Percentiles rank a stretch among this genome's conserved stretches.
phyloP scores from a whole-genome alignment of 2,113 vertebrate species.

The Phaetusa simplex region DNA sequence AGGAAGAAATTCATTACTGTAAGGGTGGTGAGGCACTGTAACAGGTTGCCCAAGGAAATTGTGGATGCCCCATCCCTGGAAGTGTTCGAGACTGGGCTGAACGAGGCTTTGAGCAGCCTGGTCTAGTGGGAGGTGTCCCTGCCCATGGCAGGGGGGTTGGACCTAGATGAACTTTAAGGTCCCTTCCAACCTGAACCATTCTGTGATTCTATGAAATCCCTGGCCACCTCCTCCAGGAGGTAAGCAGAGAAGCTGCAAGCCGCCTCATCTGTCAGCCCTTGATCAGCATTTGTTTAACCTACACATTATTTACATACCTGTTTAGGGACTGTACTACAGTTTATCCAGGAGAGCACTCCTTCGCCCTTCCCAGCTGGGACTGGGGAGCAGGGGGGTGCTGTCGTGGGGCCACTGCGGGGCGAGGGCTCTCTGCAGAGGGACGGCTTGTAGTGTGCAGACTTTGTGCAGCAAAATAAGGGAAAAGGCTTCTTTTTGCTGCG shows the following conservation, averaged over 20 bases:
- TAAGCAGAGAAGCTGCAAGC: not conserved
- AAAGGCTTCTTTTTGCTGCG: not conserved
- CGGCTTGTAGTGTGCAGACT: not conserved
- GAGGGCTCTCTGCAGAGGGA: not conserved
- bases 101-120: too few relatives aligned
- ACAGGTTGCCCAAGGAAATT: too few relatives aligned
- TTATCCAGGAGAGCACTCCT: not conserved
- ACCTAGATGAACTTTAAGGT: too few relatives aligned
- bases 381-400: not conserved
- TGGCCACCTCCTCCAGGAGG: not conserved
- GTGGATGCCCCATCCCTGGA: too few relatives aligned
- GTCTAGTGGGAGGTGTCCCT: too few relatives aligned
- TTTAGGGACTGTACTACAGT: not conserved
- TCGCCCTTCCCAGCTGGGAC: not conserved
- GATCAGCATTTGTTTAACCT: not conserved
- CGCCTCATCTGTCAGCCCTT: not conserved
- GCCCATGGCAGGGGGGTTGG: too few relatives aligned
- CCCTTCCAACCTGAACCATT: too few relatives aligned
- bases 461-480: not conserved
- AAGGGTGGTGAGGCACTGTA: too few relatives aligned
- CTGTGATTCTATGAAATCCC: not conserved
- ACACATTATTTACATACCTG: not conserved
- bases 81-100: too few relatives aligned
- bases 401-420: not conserved
- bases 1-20: too few relatives aligned